A percentile compares a stretch with the other conserved stretches of the same genome.
phyloP scores from a whole-genome alignment of 2,113 vertebrate genomes.

The Plecotus auritus region DNA sequence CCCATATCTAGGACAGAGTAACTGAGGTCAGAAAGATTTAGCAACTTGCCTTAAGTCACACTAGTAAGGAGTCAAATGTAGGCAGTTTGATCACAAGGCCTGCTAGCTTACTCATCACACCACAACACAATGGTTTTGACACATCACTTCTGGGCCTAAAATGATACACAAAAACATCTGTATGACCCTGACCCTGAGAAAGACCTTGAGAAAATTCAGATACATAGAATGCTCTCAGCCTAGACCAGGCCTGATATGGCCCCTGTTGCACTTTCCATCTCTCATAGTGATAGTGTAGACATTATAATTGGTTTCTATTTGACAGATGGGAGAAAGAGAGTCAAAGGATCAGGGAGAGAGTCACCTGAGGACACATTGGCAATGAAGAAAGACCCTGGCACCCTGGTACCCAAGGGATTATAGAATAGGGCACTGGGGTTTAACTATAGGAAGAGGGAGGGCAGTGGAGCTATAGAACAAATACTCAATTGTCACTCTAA shows the following conservation, averaged over 20 bases:
- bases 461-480: not conserved
- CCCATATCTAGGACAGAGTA: slow-evolving; percentile 18
- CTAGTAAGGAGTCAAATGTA: slow-evolving; percentile 1
- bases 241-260: not conserved
- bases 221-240: not conserved
- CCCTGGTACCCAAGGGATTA: not conserved
- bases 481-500: not conserved
- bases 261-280: not conserved
- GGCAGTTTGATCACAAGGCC: not conserved
- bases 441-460: not conserved
- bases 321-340: not conserved
- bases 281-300: not conserved
- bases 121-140: not conserved
- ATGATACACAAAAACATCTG: not conserved
- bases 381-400: not conserved
- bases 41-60: not conserved
- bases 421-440: not conserved
- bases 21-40: not conserved
- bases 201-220: not conserved
- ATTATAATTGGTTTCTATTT: not conserved
- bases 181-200: not conserved
- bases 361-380: not conserved
- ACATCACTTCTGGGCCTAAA: not conserved
- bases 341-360: not conserved
- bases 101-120: not conserved